Evolutionary conservation across 2,797 vertebrate genomes (phyloP), one percentile per base, ranked within the genome.

Genomic region (Pipistrellus kuhlii): DNA sequence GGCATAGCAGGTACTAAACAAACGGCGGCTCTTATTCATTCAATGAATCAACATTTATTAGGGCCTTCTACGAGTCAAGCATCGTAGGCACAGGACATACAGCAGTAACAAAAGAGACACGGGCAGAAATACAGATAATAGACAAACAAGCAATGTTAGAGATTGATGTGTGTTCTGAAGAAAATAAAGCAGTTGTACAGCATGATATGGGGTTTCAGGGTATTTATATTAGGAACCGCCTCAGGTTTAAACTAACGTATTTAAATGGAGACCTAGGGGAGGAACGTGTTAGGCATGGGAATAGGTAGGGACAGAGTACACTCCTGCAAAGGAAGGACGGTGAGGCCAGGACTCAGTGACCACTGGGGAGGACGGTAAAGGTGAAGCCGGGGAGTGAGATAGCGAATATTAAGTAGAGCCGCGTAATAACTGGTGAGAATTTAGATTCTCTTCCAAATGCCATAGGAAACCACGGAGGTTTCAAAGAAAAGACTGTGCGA

Each of bases 391-490:
- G 57, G 14, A 72, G 30, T n/a, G 17, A 38, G 14, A 32, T 8
- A 48, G 84, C 4, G 0, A 64, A 77, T 17, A 30, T 30, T 78
- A 69, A 10, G 35, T 59, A 64, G 38, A 30, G 10, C n/a, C 14
- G 0, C 14, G 15, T n/a, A 46, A 82, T 12, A 66, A 3, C 21
- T 55, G 30, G 13, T 25, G 18, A 41, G 18, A 83, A 96, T 75
- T 71, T 51, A 23, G 57, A 64, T 84, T 93, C 57, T 92, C 72
- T 90, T 94, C 68, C 82, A 88, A 94, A 59, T 53, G 14, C 62
- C 86, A 44, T 0, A 84, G 72, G 57, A 94, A 59, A 38, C 11
- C 76, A 80, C 6, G 14, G 35, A 41, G 41, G 66, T 14, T 78
- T 91, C 85, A 59, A 87, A 66, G 41, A 71, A 77, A 66, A 55